phyloP scores from a whole-genome alignment of 2,113 vertebrate species.

The Pachypanchax playfairii region DNA sequence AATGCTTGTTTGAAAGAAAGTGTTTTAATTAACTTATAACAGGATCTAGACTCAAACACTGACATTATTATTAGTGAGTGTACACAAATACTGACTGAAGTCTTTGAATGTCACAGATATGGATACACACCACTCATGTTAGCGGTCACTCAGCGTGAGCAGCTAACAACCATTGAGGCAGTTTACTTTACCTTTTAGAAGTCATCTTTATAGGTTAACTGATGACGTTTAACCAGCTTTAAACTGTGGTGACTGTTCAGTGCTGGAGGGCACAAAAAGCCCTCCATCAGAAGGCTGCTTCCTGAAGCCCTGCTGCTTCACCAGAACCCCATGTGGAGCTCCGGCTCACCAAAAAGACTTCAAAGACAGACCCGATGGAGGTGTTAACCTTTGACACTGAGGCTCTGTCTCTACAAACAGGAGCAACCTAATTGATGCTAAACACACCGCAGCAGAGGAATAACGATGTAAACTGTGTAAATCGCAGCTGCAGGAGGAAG shows the following conservation, averaged over 20 bases:
- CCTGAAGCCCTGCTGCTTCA: constrained; percentile 56
- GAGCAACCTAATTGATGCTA: constrained; percentile 53
- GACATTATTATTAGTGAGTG: constrained; percentile 14
- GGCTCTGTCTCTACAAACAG: constrained; percentile 44
- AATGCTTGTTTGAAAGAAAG: constrained; percentile 14
- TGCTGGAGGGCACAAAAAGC: constrained; percentile 40
- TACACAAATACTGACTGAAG: not conserved
- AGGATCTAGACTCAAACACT: constrained; percentile 24
- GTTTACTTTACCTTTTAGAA: constrained; percentile 37
- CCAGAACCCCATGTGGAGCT: constrained; percentile 50
- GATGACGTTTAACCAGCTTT: constrained; percentile 13
- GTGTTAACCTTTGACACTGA: constrained; percentile 70
- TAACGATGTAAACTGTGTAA: too few species aligned
- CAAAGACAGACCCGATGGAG: constrained; percentile 62
- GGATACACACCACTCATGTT: not conserved
- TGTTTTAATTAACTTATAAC: constrained; percentile 37
- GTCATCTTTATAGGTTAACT: constrained; percentile 15
- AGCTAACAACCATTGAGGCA: not conserved
- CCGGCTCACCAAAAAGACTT: constrained; percentile 63
- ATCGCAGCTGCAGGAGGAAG: too few species aligned
- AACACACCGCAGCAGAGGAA: constrained; percentile 17
- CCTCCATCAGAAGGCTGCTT: constrained; percentile 52
- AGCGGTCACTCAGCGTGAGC: constrained; percentile 4
- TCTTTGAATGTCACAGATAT: constrained; percentile 2
- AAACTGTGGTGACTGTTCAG: constrained; percentile 26